These are phyloP conservation scores for Apis laboriosa DNA, from an alignment of 1,140 invertebrate species.

Conservation along the genomic window DNA sequence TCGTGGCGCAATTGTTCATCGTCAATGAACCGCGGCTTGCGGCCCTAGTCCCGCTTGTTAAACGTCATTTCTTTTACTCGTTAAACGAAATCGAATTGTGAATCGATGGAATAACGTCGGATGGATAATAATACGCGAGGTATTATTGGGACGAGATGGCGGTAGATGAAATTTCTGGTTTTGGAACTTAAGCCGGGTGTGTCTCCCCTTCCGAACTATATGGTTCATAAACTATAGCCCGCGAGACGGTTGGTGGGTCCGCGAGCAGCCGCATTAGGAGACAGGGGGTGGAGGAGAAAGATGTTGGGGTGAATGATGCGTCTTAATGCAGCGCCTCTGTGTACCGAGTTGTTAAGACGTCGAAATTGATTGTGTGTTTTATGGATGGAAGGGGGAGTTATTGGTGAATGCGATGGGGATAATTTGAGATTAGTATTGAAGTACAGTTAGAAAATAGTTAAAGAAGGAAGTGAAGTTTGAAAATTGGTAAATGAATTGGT, in stretches of 20 bases:
- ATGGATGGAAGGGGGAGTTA: not conserved
- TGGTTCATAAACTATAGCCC: conserved; percentile 12
- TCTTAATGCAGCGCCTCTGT: conserved; percentile 13
- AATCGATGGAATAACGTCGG: not conserved
- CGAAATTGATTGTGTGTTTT: conserved; percentile 29
- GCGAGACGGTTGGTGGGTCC: not conserved
- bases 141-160: conserved; percentile 9
- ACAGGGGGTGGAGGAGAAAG: not conserved
- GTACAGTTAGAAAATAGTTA: too few relatives aligned
- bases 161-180: not conserved
- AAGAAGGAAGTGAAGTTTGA: too few relatives aligned
- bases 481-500: too few relatives aligned
- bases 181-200: conserved; percentile 8
- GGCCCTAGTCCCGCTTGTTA: not conserved
- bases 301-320: conserved; percentile 23
- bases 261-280: conserved; percentile 22
- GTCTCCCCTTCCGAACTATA: not conserved
- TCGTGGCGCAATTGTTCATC: conserved; percentile 1
- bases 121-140: not conserved
- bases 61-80: not conserved
- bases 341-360: conserved; percentile 31
- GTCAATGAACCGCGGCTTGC: not conserved
- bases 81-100: not conserved
- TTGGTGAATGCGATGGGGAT: too few relatives aligned
- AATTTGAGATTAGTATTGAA: too few relatives aligned